Evolutionary conservation across 2,888 invertebrate species (phyloP), one percentile per base, ranked within the genome.

Genomic region (Horisme vitalbata): DNA sequence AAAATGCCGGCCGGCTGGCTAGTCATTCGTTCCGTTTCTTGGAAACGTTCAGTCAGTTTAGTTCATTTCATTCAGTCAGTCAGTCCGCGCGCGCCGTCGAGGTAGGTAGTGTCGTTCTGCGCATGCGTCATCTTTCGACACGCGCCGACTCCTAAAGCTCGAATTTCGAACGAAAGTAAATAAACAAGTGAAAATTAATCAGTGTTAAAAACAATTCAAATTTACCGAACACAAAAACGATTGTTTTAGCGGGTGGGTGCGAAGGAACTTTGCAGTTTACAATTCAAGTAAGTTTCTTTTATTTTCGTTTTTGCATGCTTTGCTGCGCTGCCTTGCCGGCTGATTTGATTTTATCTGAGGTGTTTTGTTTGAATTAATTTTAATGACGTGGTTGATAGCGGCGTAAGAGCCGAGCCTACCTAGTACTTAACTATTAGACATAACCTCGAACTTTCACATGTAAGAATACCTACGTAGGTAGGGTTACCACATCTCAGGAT

Each of bases 261-360:
- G 48, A 23, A n/a, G n/a, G n/a, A n/a, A 45, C 45, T 72, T 77
- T 80, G 75, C 77, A 75, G 50, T 78, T 84, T 77, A n/a, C n/a
- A n/a, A n/a, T n/a, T 67, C 71, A 58, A 72, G 87, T 87, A 66
- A 86, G 87, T 87, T 73, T 55, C 57, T 59, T 65, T 68, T 73
- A 74, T 71, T 69, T 62, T 68, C 38, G 72, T 75, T 77, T 76
- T 80, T 70, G 79, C 81, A 73, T 74, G 75, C 74, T 61, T 57
- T 63, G 71, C 70, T 78, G 71, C 71, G 26, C 9, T 23, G 23
- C 68, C 71, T 67, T 58, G 59, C 68, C 68, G 72, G 66, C 71
- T 71, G 75, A 77, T 82, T 82, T 69, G 63, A 70, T 75, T 53
- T 56, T 73, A 75, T 75, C 72, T 70, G 66, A 63, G 53, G n/a